Evolutionary conservation across 2,888 invertebrate species (phyloP).

Genomic region (Drosophila histrio): DNA sequence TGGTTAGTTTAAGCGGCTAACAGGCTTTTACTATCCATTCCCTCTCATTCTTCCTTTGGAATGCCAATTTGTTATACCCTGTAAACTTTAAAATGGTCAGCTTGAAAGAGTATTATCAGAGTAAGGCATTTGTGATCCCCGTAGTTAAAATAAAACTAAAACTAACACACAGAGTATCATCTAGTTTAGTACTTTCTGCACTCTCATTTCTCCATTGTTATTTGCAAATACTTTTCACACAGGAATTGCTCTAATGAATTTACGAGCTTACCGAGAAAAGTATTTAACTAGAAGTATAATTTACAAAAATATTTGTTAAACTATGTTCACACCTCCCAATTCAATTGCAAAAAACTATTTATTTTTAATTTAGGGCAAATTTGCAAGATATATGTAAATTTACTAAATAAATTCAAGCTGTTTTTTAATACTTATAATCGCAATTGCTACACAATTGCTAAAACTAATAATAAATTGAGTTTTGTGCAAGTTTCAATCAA

Average conservation of each 20-base stretch:
- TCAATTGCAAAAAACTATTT: neutral
- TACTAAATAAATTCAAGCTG: neutral
- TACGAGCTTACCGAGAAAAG: neutral
- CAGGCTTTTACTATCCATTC: constrained; percentile 7
- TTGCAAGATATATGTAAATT: neutral
- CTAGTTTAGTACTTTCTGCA: neutral
- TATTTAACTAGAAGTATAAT: neutral
- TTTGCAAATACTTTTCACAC: neutral
- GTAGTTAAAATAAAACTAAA: neutral
- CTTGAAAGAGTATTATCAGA: neutral
- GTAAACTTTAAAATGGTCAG: neutral
- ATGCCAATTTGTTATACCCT: constrained; percentile 7
- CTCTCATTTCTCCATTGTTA: neutral
- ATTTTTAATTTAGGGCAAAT: neutral
- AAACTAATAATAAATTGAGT: neutral
- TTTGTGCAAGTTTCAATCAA: neutral
- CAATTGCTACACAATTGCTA: neutral
- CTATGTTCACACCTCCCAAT: neutral
- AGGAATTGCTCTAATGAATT: neutral
- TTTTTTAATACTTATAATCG: too few species aligned
- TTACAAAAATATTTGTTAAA: neutral
- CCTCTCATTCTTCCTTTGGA: neutral
- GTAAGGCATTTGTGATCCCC: too few species aligned
- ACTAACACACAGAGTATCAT: neutral
- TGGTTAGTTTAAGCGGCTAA: constrained; percentile 41